Conservation (phyloP, 64 coral and sea anemone species). For the Stichodactyla mertensii region DNA sequence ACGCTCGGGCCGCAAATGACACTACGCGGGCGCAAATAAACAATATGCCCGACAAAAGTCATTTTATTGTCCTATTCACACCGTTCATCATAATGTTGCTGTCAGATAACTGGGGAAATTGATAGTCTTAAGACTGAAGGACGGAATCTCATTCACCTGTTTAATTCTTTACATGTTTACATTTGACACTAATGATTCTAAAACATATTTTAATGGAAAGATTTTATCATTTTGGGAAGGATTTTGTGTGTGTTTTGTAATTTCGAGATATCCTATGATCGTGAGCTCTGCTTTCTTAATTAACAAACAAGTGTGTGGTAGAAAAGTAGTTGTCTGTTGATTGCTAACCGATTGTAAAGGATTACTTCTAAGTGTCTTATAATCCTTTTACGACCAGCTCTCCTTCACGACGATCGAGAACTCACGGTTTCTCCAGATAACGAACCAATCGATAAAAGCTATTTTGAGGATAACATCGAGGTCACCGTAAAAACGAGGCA, state of each 20-base stretch:
- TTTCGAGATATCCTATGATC: neutral
- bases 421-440: neutral
- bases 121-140: neutral
- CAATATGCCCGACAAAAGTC: too few species aligned
- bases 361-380: neutral
- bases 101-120: neutral
- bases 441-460: neutral
- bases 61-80: too few species aligned
- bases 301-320: neutral
- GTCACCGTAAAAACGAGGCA: neutral
- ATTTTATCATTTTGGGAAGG: neutral
- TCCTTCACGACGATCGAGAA: neutral
- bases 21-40: too few species aligned
- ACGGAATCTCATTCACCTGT: neutral
- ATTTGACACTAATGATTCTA: neutral
- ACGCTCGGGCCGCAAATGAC: too few species aligned
- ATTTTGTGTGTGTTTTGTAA: neutral
- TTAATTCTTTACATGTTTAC: neutral
- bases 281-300: neutral
- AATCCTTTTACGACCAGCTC: neutral
- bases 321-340: neutral
- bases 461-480: neutral
- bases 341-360: neutral
- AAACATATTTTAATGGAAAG: constrained; percentile 1
- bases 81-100: neutral